Evolutionary conservation across 2,797 vertebrate species (phyloP), one percentile per base, ranked within the genome.

Genomic region (Clamator glandarius): DNA sequence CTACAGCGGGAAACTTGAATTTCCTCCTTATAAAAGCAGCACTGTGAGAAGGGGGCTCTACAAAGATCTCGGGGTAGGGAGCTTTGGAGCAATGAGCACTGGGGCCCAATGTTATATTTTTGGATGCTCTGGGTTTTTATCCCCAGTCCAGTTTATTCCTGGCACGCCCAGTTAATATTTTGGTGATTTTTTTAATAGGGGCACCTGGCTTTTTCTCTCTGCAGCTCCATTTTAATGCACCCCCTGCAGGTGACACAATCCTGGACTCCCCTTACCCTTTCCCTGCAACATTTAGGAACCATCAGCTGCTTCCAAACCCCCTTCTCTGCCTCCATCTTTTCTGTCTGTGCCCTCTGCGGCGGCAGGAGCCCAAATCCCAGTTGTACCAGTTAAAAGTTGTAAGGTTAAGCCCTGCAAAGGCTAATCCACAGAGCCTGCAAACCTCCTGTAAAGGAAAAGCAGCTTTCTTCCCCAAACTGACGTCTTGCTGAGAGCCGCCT

Each of bases 271-370:
- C 51, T 33, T 24, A 7, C 7, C 35, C 15, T 72, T 55, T n/a
- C 11, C 33, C 36, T 35, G 7, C 17, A 4, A 61, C 1, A 0
- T 54, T 76, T 1, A 0, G 0, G 59, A 51, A 46, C 39, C 44
- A 7, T 7, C 52, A 39, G 48, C 36, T 16, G 0, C 6, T 84
- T 29, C 62, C 77, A 39, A 51, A 89, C 44, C 0, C 28, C 28
- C 6, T 54, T 86, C 66, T 87, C 12, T 58, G 57, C 54, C 62
- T 15, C 5, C 25, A 13, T 20, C 59, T 41, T 54, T 59, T 26
- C 33, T 0, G 0, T 20, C 77, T 36, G 24, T 9, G 11, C 68
- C 78, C 63, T 42, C 46, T 7, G 67, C 1, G 2, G 55, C 3
- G 2, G 35, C 51, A 33, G 66, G 59, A 88, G n/a, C 76, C 39